Conservation (phyloP, 2,113 vertebrate genomes). For the Psephotus haematonotus region DNA sequence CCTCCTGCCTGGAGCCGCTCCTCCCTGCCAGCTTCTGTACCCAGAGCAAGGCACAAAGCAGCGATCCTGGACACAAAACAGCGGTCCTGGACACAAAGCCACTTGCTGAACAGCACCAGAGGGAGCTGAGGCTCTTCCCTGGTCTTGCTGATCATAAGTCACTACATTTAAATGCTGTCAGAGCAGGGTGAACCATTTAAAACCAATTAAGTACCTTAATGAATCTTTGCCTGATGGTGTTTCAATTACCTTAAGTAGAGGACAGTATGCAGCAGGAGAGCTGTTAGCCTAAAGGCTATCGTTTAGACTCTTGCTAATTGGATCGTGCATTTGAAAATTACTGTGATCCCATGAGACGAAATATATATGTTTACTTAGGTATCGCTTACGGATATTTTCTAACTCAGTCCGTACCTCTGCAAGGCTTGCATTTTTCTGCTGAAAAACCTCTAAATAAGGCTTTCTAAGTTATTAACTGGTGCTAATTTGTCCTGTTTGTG, state of each 20-base stretch:
- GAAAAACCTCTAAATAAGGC: accelerated
- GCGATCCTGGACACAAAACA: not conserved
- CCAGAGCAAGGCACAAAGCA: not conserved
- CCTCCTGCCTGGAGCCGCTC: not conserved
- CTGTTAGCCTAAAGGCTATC: not conserved
- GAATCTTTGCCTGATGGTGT: not conserved
- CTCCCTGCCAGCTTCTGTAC: not conserved
- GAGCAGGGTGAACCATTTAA: not conserved
- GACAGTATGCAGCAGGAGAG: not conserved
- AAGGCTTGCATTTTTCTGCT: not conserved
- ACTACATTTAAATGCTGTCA: accelerated
- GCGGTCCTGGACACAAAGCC: not conserved
- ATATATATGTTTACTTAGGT: not conserved
- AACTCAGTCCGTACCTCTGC: accelerated
- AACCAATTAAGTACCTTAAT: not conserved
- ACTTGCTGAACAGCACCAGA: accelerated
- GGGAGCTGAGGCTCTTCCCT: not conserved
- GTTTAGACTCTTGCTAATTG: not conserved
- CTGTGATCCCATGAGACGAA: not conserved
- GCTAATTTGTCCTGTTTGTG: accelerated
- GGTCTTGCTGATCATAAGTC: not conserved
- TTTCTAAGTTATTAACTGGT: not conserved
- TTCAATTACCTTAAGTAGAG: not conserved
- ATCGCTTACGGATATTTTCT: not conserved
- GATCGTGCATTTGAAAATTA: not conserved